Percentiles rank a stretch among this genome's conserved stretches.
Evolutionary conservation across 2,888 invertebrate species (phyloP).

Genomic region (Chrysotoxum bicinctum): DNA sequence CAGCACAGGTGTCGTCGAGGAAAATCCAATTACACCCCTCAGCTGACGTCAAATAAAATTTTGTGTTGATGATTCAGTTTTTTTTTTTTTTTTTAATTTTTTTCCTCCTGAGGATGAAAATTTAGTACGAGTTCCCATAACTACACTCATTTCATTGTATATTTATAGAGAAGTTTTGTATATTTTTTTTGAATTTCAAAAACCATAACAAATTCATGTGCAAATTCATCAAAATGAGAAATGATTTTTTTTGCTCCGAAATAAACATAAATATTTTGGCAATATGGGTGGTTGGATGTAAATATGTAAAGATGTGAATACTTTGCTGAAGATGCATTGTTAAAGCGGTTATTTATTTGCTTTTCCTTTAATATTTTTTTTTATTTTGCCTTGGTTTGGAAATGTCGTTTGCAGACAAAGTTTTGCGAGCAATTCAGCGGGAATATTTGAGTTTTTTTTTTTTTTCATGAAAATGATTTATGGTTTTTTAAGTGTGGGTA

Average conservation of each 20-base stretch:
- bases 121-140: not conserved
- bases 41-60: not conserved
- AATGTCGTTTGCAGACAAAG: not conserved
- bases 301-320: not conserved
- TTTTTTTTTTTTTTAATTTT: not conserved
- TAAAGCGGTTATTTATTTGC: not conserved
- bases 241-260: not conserved
- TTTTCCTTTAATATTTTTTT: too few relatives aligned
- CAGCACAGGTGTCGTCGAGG: slow-evolving; percentile 4
- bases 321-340: slow-evolving; percentile 1
- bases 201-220: slow-evolving; percentile 19
- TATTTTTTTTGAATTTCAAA: not conserved
- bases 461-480: not conserved
- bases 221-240: slow-evolving; percentile 1
- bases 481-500: not conserved
- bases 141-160: not conserved
- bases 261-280: not conserved
- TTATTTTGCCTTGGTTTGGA: too few relatives aligned
- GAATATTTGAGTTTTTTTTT: not conserved
- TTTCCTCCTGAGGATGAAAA: not conserved
- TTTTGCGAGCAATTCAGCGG: not conserved
- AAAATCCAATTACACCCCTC: slow-evolving; percentile 26
- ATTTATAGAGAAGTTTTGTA: slow-evolving; percentile 12
- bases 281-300: not conserved
- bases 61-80: not conserved